Evolutionary conservation across 2,797 vertebrate genomes (phyloP).

Genomic region (Hyperoplus lanceolatus): DNA sequence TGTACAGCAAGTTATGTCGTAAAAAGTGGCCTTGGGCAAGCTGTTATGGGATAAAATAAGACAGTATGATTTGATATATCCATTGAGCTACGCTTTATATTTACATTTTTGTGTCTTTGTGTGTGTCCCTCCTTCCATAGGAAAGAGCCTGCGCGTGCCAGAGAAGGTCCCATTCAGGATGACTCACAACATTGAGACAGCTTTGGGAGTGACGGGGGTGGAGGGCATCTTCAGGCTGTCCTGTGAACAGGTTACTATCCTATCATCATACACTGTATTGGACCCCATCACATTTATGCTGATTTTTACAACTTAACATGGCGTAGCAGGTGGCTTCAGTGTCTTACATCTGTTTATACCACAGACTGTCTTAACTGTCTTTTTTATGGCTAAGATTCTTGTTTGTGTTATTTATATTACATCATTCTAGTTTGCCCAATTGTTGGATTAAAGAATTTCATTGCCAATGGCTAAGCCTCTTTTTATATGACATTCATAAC

Average conservation of each 20-base stretch:
- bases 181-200: slow-evolving; percentile 98
- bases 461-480: too few species aligned
- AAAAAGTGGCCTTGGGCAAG: too few species aligned
- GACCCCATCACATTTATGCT: neutral
- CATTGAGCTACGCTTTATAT: neutral
- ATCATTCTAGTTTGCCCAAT: too few species aligned
- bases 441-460: too few species aligned
- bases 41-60: too few species aligned
- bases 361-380: too few species aligned
- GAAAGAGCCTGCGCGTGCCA: slow-evolving; percentile 97
- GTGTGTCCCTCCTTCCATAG: slow-evolving; percentile 71
- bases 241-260: slow-evolving; percentile 92
- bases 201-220: slow-evolving; percentile 96
- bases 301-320: neutral
- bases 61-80: neutral
- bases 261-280: neutral
- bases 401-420: too few species aligned
- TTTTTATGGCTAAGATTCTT: too few species aligned
- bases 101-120: slow-evolving; percentile 51
- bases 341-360: too few species aligned
- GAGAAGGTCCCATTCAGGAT: slow-evolving; percentile 99
- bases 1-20: neutral
- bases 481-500: too few species aligned
- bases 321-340: too few species aligned
- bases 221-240: slow-evolving; percentile 98